Conservation (phyloP, 2,888 invertebrate genomes). For the Synanthedon tipuliformis region DNA sequence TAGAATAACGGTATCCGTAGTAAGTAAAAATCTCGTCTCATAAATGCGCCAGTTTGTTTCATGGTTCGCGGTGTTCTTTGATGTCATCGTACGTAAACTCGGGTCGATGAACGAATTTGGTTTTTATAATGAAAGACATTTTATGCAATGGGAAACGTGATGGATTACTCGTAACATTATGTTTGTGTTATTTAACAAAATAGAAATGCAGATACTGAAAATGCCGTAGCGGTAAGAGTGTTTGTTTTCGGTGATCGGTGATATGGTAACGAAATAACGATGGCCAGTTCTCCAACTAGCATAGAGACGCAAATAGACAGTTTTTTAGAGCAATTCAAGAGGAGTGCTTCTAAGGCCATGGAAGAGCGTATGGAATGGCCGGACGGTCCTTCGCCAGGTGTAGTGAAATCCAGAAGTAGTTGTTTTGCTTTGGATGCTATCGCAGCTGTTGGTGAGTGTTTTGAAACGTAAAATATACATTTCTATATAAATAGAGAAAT, state of each 20-base stretch:
- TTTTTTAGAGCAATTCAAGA: slow-evolving; percentile 85
- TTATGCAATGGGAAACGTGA: slow-evolving; percentile 26
- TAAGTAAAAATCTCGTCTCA: slow-evolving; percentile 43
- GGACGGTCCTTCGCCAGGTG: slow-evolving; percentile 54
- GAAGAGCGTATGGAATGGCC: slow-evolving; percentile 72
- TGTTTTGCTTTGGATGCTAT: slow-evolving; percentile 53
- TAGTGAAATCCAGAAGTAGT: slow-evolving; percentile 64
- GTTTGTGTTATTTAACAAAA: slow-evolving; percentile 15
- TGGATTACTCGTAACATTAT: slow-evolving; percentile 11
- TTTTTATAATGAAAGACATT: slow-evolving; percentile 26
- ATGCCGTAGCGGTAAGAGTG: slow-evolving; percentile 42
- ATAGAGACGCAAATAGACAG: slow-evolving; percentile 88
- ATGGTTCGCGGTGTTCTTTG: slow-evolving; percentile 45
- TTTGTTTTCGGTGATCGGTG: slow-evolving; percentile 66
- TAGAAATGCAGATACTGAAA: slow-evolving; percentile 21
- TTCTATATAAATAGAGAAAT: background rate
- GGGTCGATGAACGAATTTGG: slow-evolving; percentile 45
- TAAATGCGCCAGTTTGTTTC: slow-evolving; percentile 40
- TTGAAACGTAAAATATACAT: background rate
- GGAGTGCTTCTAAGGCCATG: slow-evolving; percentile 83
- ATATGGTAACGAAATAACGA: slow-evolving; percentile 66
- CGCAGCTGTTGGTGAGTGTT: slow-evolving; percentile 49
- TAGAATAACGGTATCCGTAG: slow-evolving; percentile 54
- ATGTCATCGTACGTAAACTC: slow-evolving; percentile 35
- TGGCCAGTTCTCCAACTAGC: slow-evolving; percentile 76